These are phyloP conservation scores for Euproctis similis DNA, from an alignment of 2,888 invertebrate genomes.

Conservation along the genomic window DNA sequence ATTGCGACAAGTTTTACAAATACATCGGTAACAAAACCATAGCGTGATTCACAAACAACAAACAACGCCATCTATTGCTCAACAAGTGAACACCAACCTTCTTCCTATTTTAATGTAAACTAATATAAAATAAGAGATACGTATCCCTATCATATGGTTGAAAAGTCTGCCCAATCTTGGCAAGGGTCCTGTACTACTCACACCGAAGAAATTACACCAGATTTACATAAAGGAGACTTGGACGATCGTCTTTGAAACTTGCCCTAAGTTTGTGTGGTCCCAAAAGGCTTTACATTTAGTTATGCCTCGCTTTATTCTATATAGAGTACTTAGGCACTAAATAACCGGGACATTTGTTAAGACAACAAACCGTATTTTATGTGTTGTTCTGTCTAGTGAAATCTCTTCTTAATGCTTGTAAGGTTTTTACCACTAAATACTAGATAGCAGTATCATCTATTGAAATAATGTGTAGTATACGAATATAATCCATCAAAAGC, in stretches of 20 bases:
- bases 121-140: constrained; percentile 41
- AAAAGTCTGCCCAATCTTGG: constrained; percentile 60
- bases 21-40: too few relatives aligned
- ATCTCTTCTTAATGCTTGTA: constrained; percentile 5
- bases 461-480: too few relatives aligned
- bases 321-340: constrained; percentile 33
- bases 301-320: constrained; percentile 48
- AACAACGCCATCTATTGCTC: too few relatives aligned
- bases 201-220: constrained; percentile 66
- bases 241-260: constrained; percentile 64
- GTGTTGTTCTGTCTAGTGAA: constrained; percentile 3
- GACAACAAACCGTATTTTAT: constrained; percentile 29
- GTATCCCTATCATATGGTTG: constrained; percentile 43
- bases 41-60: too few relatives aligned
- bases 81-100: too few relatives aligned
- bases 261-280: constrained; percentile 57
- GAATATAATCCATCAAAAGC: too few relatives aligned
- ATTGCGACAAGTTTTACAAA: too few relatives aligned
- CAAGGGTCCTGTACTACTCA: constrained; percentile 58
- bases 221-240: constrained; percentile 70
- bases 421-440: too few relatives aligned
- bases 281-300: constrained; percentile 63
- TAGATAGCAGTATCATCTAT: too few relatives aligned
- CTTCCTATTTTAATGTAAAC: too few relatives aligned
- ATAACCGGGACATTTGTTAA: constrained; percentile 35